Evolutionary conservation across 2,888 invertebrate species (phyloP), one percentile per base, ranked within the genome.

Genomic region (Erebia palarica): DNA sequence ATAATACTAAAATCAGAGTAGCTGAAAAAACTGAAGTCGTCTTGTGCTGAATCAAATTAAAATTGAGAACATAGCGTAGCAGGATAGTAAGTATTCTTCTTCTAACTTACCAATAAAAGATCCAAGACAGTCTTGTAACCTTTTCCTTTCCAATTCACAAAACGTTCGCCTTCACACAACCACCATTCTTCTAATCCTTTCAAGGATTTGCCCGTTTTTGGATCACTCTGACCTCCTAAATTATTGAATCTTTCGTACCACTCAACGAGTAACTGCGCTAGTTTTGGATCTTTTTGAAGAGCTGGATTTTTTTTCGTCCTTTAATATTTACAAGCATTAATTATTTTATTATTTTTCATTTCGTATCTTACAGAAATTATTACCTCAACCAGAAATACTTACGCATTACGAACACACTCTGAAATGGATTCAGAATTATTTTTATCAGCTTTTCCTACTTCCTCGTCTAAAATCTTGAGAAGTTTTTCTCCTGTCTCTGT

Each of bases 101-200:
- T 68, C 18, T 8, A 3, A 81, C 84, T 82, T 88, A 96, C 96
- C 94, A 95, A 92, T 74, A 97, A 88, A 61, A 97, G 80, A 78
- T 96, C 94, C 64, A 97, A 86, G 72, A 97, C 88, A 1, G 93
- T 95, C 74, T 90, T 93, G 81, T 94, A 97, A 1, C 97, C 97
- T 73, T 93, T 94, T 68, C 95, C 94, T 77, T 96, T 96, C 97
- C 97, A 98, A 80, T 96, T 95, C 4, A 96, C 88, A 78, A 95
- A 84, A 16, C 90, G 87, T 80, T 97, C 95, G 0, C 97, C 97
- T 10, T 95, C 95, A 81, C 96, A 96, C 0, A 90, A 87, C 94
- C 95, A 92, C 80, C 95, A 96, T 75, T 96, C 94, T 1, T 92
- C 84, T 55, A 95, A 88, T 0, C 95, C 95, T 72, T 88, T 89